Evolutionary conservation across 1,140 invertebrate species (phyloP), one percentile per base, ranked within the genome.

Genomic region (Plutomurus gul): DNA sequence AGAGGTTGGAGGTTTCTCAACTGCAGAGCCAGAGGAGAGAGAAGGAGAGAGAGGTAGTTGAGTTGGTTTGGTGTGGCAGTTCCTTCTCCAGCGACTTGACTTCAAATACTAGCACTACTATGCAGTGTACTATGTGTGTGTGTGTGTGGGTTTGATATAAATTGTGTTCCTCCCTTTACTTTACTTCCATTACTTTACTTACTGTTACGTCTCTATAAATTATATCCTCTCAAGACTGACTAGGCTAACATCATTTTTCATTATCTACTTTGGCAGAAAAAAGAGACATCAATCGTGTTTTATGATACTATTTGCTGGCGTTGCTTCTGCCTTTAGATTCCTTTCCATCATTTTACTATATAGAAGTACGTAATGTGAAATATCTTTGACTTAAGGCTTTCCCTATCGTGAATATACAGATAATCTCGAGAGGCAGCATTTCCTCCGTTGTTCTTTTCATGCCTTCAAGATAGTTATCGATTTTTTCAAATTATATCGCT

Each of bases 211-310:
- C 72, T 49, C 72, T 74, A 74, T 74, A 74, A 74, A 74, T 74
- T 74, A 74, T 74, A 74, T 74, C 43, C 72, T 74, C 43, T 47
- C 72, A 49, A 74, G 72, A 30, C 33, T 49, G 72, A 74, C 72
- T 74, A 74, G 72, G 18, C 70, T 39, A 72, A 72, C 70, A 74
- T 74, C 72, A 74, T 74, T 74, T 74, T 74, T 74, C 72, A 74
- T 74, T 74, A 74, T 74, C 70, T 46, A 72, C 70, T 72, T 72
- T 72, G 70, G 70, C 70, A 72, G 70, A 43, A 72, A 72, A 72
- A 40, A 72, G 72, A 74, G 72, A 74, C 72, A 74, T 74, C 72
- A 74, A 74, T 74, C 72, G 72, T 74, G 72, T 74, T 46, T 74
- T 74, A 74, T 74, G 72, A 74, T 74, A 74, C 72, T 49, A 74